Evolutionary conservation across 2,113 vertebrate species (phyloP), one percentile per base, ranked within the genome.

Genomic region (Malurus elegans): DNA sequence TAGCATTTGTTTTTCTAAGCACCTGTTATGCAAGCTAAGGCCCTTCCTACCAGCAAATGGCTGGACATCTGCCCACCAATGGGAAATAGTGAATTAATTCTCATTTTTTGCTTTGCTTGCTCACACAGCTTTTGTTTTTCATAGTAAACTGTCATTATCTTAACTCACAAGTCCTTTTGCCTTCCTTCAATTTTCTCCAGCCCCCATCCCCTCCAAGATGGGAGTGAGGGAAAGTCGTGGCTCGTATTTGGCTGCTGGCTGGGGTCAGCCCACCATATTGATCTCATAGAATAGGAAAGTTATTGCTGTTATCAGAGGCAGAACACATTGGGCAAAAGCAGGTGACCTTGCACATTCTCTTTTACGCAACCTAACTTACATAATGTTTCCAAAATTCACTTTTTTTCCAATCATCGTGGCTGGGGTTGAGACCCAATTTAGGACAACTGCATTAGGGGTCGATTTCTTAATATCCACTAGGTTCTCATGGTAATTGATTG

Each of bases 81-180:
- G 9, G 31, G 31, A 87, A 62, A 24, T 2, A 50, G 16, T 62
- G 31, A 84, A 67, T 31, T 38, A 67, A 67, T 45, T 67, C 25
- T 58, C 61, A 10, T 38, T 29, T 84, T 76, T 84, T 73, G 10
- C 18, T 56, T 60, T 58, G 28, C 7, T 78, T 72, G 19, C 15
- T 25, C 12, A 42, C 2, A 64, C 23, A 45, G 25, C 4, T 69
- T 81, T 78, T 1, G 0, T 40, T 76, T 72, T 72, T 36, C 28
- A 21, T 60, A 36, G 60, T 48, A 60, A 90, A 53, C 9, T 42
- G 10, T 42, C 18, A 21, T 54, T 84, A 47, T 40, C 17, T 72
- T 0, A 0, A 50, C 45, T 44, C 14, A 58, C 9, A 58, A 80
- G 14, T 36, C 16, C 10, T 67, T 67, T 80, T n/a, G 13, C 12